Percentiles rank a stretch among this genome's conserved stretches.
These are phyloP conservation scores for Salticus scenicus DNA, from an alignment of 2,888 invertebrate genomes.

Conservation along the genomic window DNA sequence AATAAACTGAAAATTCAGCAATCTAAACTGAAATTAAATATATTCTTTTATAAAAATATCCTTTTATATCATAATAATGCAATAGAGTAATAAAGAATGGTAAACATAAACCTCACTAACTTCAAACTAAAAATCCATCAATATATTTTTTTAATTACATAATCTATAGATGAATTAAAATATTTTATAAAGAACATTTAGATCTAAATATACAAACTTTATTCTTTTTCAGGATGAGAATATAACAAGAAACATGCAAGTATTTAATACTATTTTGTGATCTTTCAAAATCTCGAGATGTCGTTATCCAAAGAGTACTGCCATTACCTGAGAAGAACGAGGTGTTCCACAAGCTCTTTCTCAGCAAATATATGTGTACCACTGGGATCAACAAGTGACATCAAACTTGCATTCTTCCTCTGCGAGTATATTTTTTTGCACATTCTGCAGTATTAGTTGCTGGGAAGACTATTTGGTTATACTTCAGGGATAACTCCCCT, in stretches of 20 bases:
- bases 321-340: conserved; percentile 62
- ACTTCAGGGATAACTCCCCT: conserved; percentile 54
- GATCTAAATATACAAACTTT: too few species aligned
- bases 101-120: too few species aligned
- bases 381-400: conserved; percentile 41
- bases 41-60: too few species aligned
- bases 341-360: conserved; percentile 54
- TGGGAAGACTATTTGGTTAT: conserved; percentile 53
- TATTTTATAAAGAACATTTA: too few species aligned
- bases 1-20: too few species aligned
- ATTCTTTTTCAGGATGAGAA: conserved; percentile 63
- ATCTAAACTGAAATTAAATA: too few species aligned
- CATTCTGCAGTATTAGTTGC: conserved; percentile 38
- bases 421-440: conserved; percentile 37
- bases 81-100: too few species aligned
- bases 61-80: too few species aligned
- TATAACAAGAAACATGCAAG: conserved; percentile 63
- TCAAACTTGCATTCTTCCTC: conserved; percentile 41
- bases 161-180: too few species aligned
- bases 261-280: conserved; percentile 67
- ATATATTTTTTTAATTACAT: too few species aligned
- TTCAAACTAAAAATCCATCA: too few species aligned
- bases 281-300: conserved; percentile 24
- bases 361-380: conserved; percentile 27
- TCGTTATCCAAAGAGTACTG: conserved; percentile 36